These are phyloP conservation scores for Psephotus haematonotus DNA, from an alignment of 2,113 vertebrate genomes.

Conservation along the genomic window DNA sequence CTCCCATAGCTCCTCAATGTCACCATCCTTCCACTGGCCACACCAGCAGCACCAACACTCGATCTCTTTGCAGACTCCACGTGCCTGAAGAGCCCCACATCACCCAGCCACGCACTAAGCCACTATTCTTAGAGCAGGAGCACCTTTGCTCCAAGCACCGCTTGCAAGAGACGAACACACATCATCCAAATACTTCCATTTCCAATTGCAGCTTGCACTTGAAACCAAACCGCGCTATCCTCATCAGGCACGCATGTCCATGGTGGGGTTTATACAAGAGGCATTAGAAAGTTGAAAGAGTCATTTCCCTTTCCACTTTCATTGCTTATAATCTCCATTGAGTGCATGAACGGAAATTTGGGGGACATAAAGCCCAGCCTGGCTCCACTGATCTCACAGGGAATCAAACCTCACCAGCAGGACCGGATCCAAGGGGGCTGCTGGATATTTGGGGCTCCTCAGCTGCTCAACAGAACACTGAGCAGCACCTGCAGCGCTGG, in stretches of 20 bases:
- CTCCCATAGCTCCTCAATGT: not conserved
- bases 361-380: not conserved
- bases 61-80: not conserved
- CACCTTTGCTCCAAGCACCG: not conserved
- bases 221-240: not conserved
- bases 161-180: not conserved
- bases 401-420: not conserved
- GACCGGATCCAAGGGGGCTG: rapidly evolving
- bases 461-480: not conserved
- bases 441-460: not conserved
- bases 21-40: not conserved
- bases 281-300: not conserved
- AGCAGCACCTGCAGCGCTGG: not conserved
- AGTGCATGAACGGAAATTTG: not conserved
- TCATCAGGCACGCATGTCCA: rapidly evolving
- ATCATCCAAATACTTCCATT: not conserved
- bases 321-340: not conserved
- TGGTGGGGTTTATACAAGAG: not conserved
- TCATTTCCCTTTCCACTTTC: not conserved
- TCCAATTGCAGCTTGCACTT: not conserved
- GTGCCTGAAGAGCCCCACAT: rapidly evolving
- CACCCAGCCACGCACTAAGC: not conserved
- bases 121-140: not conserved
- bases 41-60: not conserved
- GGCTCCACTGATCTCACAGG: rapidly evolving